Conservation (phyloP, 2,113 vertebrate genomes). For the Semicossyphus pulcher region DNA sequence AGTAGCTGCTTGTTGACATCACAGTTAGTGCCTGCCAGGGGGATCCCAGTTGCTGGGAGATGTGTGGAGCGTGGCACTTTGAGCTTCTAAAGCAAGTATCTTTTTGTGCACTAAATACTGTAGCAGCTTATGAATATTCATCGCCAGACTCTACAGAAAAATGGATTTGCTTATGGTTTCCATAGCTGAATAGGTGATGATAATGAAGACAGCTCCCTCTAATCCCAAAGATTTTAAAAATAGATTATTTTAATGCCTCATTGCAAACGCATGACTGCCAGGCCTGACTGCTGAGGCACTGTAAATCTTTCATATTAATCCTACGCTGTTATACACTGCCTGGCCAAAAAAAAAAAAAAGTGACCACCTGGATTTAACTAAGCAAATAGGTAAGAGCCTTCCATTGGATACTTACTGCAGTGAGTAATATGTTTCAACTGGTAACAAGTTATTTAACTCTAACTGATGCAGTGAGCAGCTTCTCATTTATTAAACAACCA, state of each 20-base stretch:
- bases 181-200: slow-evolving; percentile 16
- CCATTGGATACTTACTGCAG: too few species aligned
- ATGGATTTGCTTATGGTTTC: slow-evolving; percentile 20
- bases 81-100: slow-evolving; percentile 52
- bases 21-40: slow-evolving; percentile 56
- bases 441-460: too few species aligned
- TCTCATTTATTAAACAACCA: too few species aligned
- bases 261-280: background rate
- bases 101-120: slow-evolving; percentile 56
- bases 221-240: slow-evolving; percentile 9
- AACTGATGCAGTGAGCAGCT: too few species aligned
- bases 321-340: background rate
- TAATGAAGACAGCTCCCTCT: slow-evolving; percentile 7
- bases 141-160: slow-evolving; percentile 28
- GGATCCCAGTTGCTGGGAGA: slow-evolving; percentile 65
- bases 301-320: background rate
- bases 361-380: too few species aligned
- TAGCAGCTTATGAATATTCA: slow-evolving; percentile 58
- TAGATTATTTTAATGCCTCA: background rate
- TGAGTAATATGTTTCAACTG: too few species aligned
- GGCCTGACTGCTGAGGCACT: background rate
- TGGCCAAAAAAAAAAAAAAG: too few species aligned
- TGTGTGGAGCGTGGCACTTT: slow-evolving; percentile 52
- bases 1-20: slow-evolving; percentile 69
- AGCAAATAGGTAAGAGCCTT: too few species aligned